Percentiles rank a stretch among this genome's conserved stretches.
Evolutionary conservation across 2,797 vertebrate genomes (phyloP).

Genomic region (Myotis findleyi): DNA sequence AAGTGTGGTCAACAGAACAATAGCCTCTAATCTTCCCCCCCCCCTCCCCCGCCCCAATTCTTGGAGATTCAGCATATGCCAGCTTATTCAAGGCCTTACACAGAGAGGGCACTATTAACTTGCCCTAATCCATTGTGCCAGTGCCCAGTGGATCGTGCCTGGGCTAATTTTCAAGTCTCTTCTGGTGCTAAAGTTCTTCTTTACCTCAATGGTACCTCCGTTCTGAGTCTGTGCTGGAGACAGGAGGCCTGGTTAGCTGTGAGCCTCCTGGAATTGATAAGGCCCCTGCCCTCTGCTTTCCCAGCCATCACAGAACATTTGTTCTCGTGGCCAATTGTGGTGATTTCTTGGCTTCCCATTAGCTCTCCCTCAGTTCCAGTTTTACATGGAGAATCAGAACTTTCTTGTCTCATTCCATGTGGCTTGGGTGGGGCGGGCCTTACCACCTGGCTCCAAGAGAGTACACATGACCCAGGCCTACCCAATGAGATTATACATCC

Average conservation of each 20-base stretch:
- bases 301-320: neutral
- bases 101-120: neutral
- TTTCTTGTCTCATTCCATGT: neutral
- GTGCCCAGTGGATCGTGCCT: no score
- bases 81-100: neutral
- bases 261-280: neutral
- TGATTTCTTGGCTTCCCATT: neutral
- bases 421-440: neutral
- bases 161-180: neutral
- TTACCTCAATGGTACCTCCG: neutral
- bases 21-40: neutral
- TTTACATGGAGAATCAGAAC: neutral
- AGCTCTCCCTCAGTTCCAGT: neutral
- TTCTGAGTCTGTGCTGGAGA: neutral
- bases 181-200: slow-evolving; percentile 23
- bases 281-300: neutral
- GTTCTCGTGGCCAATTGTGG: neutral
- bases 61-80: neutral
- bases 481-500: neutral
- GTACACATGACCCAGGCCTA: neutral
- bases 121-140: neutral
- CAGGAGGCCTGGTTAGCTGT: neutral
- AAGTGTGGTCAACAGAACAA: neutral
- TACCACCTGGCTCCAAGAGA: neutral
- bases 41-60: neutral